phyloP scores from a whole-genome alignment of 64 coral and sea anemone species.

The Montipora efflorescens region DNA sequence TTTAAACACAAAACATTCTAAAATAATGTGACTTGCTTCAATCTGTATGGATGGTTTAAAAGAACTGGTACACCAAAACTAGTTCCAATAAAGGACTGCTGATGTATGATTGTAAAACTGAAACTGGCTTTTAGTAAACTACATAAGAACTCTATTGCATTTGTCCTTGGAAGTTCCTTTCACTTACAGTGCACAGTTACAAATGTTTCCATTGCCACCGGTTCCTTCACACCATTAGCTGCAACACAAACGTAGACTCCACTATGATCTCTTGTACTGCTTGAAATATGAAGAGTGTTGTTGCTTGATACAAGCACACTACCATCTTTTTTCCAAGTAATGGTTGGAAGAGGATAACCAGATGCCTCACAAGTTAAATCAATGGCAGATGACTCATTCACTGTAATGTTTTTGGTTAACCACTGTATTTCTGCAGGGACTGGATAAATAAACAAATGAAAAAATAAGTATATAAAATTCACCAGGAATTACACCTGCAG shows the following conservation, averaged over 20 bases:
- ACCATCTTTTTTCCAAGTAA: background rate
- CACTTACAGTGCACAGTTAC: conserved; percentile 8
- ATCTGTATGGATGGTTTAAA: too few species aligned
- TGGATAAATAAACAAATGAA: background rate
- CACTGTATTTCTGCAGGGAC: background rate
- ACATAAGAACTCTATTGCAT: too few species aligned
- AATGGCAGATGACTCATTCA: background rate
- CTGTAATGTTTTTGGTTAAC: background rate
- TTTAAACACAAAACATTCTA: too few species aligned
- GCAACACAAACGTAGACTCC: background rate
- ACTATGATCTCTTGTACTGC: background rate
- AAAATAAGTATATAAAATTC: background rate
- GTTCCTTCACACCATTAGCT: background rate
- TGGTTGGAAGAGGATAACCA: background rate
- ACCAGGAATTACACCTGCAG: background rate
- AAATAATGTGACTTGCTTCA: too few species aligned
- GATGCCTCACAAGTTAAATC: background rate
- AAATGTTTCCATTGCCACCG: background rate
- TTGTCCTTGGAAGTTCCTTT: background rate
- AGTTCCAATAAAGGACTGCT: too few species aligned
- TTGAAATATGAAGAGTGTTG: background rate
- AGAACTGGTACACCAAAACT: too few species aligned
- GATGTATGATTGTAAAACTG: too few species aligned
- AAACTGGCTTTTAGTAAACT: too few species aligned
- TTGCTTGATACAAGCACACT: too few species aligned